Evolutionary conservation across 2,888 invertebrate genomes (phyloP).

Genomic region (Hymenopus coronatus): DNA sequence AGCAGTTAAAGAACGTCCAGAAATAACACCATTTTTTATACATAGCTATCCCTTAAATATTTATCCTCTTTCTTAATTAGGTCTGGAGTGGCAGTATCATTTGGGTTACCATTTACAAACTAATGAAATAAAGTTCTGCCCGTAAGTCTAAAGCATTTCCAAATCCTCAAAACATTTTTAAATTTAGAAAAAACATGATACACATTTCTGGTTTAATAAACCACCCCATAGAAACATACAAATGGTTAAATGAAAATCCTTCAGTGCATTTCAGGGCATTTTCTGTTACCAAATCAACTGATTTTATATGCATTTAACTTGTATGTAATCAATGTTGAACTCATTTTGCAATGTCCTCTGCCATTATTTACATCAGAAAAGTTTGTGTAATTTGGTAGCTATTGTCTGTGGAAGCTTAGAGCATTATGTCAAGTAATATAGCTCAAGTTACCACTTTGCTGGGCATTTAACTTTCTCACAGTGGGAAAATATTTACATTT

Average conservation of each 20-base stretch:
- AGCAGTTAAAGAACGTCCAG: too few species aligned
- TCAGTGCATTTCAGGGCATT: neutral
- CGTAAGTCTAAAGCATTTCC: neutral
- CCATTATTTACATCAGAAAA: neutral
- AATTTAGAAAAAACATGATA: neutral
- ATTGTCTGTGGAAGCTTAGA: neutral
- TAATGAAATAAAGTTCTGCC: neutral
- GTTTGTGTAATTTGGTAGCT: neutral
- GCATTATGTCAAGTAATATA: neutral
- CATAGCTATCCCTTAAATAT: too few species aligned
- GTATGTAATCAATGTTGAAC: neutral
- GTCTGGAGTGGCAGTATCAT: too few species aligned
- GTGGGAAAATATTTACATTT: neutral
- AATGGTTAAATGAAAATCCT: neutral
- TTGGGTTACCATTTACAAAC: too few species aligned
- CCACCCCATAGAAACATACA: neutral
- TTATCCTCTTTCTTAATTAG: too few species aligned
- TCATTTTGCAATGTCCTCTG: neutral
- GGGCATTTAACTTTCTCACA: neutral
- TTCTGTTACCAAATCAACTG: neutral
- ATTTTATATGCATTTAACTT: neutral
- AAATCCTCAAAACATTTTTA: neutral
- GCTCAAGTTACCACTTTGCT: neutral
- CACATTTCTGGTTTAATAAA: neutral
- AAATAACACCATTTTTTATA: too few species aligned